phyloP scores from a whole-genome alignment of 2,113 vertebrate genomes.

The Nibea albiflora region DNA sequence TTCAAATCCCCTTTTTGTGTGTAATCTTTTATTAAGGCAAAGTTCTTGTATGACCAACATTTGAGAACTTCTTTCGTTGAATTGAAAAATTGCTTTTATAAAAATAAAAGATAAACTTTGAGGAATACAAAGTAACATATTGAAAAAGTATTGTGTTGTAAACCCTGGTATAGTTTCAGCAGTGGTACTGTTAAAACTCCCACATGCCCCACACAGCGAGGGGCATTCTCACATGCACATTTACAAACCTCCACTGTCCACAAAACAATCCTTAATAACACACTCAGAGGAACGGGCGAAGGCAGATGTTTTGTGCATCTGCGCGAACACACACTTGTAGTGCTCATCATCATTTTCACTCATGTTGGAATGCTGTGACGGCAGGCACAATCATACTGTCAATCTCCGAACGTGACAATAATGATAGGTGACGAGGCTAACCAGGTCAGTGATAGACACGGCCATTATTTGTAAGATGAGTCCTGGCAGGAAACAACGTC shows the following conservation, averaged over 20 bases:
- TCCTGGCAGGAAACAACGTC: constrained; percentile 66
- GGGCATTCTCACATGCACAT: not conserved
- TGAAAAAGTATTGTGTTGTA: not conserved
- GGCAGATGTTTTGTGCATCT: constrained; percentile 5
- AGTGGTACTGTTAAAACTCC: not conserved
- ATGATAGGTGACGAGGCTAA: constrained; percentile 59
- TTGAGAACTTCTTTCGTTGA: not conserved
- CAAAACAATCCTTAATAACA: constrained; percentile 8
- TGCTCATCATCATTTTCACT: constrained; percentile 36
- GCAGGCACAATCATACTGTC: constrained; percentile 50
- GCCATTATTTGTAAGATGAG: constrained; percentile 80
- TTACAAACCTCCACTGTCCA: constrained; percentile 7
- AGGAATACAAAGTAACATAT: not conserved
- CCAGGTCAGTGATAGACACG: constrained; percentile 63
- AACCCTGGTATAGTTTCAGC: not conserved
- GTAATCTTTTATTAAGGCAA: not conserved
- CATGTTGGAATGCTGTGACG: not conserved
- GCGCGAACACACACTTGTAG: not conserved
- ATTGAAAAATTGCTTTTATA: not conserved
- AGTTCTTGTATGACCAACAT: not conserved
- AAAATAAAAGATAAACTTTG: too few species aligned
- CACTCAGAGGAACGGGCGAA: not conserved
- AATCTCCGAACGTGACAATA: constrained; percentile 53
- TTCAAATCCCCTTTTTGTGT: not conserved
- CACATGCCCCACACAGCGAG: not conserved